A percentile compares a stretch with the other conserved stretches of the same genome.
phyloP scores from a whole-genome alignment of 2,113 vertebrate genomes.

The Rissa tridactyla region DNA sequence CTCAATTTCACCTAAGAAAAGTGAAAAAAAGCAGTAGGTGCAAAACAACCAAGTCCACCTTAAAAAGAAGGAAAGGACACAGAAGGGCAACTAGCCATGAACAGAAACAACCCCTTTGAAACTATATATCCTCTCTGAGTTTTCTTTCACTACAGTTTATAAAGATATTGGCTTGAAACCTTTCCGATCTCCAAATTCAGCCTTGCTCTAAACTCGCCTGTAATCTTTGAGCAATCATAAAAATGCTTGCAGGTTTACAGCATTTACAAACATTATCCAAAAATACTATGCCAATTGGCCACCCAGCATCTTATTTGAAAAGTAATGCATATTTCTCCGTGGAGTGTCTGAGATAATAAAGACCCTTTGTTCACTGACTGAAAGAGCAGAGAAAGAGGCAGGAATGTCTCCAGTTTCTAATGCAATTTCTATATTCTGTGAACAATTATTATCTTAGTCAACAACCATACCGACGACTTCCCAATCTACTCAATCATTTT shows the following conservation, averaged over 20 bases:
- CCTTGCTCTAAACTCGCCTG: not conserved
- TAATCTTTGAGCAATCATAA: not conserved
- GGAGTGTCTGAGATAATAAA: not conserved
- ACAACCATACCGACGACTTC: not conserved
- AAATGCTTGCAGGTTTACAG: not conserved
- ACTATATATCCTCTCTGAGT: not conserved
- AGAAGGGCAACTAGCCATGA: not conserved
- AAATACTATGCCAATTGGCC: not conserved
- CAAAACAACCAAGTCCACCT: not conserved
- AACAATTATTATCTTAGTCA: slow-evolving; percentile 7
- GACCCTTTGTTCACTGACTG: not conserved
- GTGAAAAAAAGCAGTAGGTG: not conserved
- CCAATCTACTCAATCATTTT: not conserved
- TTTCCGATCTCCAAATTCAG: not conserved
- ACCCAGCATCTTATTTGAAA: not conserved
- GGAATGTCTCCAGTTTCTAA: not conserved
- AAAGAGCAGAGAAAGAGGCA: not conserved
- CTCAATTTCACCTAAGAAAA: not conserved
- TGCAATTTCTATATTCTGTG: not conserved
- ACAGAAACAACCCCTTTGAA: not conserved
- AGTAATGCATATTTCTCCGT: not conserved
- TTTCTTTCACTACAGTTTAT: not conserved
- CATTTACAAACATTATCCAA: not conserved
- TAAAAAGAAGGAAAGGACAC: not conserved
- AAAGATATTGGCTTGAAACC: not conserved